These are phyloP conservation scores for Chelonus formosanus DNA, from an alignment of 2,888 invertebrate species.

Conservation along the genomic window DNA sequence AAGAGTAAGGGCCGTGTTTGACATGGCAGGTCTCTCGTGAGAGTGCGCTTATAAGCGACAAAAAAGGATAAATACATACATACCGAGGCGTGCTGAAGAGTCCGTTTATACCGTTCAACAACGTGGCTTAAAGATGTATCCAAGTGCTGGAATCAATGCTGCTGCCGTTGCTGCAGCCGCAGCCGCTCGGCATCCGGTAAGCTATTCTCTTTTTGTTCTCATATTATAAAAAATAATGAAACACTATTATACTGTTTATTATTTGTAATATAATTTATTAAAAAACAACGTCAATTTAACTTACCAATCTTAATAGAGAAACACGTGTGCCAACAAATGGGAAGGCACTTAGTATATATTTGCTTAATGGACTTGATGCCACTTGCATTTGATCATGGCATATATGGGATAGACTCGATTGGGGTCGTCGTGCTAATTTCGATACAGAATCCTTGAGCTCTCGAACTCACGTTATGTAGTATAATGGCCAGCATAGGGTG, in stretches of 20 bases:
- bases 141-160: slow-evolving; percentile 87
- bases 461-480: slow-evolving; percentile 24
- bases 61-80: slow-evolving; percentile 15
- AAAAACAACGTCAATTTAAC: slow-evolving; percentile 18
- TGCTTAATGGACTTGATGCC: slow-evolving; percentile 27
- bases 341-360: slow-evolving; percentile 29
- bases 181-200: slow-evolving; percentile 88
- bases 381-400: slow-evolving; percentile 29
- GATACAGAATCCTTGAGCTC: slow-evolving; percentile 29
- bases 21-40: slow-evolving; percentile 36
- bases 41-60: slow-evolving; percentile 1
- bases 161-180: slow-evolving; percentile 86
- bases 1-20: slow-evolving; percentile 11
- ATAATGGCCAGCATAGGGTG: slow-evolving; percentile 31
- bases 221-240: no score
- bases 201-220: slow-evolving; percentile 47
- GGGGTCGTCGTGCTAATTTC: slow-evolving; percentile 28
- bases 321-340: slow-evolving; percentile 27
- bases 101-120: slow-evolving; percentile 33
- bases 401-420: slow-evolving; percentile 11
- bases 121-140: slow-evolving; percentile 78
- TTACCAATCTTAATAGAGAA: slow-evolving; percentile 19
- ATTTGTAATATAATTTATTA: neutral
- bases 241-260: neutral
- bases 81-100: neutral